phyloP scores from a whole-genome alignment of 1,140 invertebrate species.

The Drosophila repletoides region DNA sequence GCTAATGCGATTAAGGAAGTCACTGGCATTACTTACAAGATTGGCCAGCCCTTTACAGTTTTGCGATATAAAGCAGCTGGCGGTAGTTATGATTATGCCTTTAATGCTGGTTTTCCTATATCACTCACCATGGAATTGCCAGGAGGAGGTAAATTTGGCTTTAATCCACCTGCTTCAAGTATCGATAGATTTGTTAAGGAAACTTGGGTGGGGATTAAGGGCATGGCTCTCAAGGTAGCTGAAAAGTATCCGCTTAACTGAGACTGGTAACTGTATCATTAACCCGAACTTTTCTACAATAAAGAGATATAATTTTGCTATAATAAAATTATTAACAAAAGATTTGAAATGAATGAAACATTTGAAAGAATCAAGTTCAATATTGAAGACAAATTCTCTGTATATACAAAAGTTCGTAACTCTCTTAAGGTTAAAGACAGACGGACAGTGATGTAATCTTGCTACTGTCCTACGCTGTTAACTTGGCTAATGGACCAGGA shows the following conservation, averaged over 20 bases:
- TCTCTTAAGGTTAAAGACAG: too few relatives aligned
- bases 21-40: slow-evolving; percentile 83
- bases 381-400: too few relatives aligned
- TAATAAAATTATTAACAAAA: too few relatives aligned
- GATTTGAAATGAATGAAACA: too few relatives aligned
- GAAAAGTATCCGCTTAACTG: slow-evolving; percentile 59
- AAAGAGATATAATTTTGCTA: too few relatives aligned
- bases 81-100: slow-evolving; percentile 87
- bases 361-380: too few relatives aligned
- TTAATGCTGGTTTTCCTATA: slow-evolving; percentile 85
- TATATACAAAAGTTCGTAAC: too few relatives aligned
- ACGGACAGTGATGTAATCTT: too few relatives aligned
- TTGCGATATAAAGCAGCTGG: slow-evolving; percentile 84
- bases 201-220: slow-evolving; percentile 86
- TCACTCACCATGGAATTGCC: slow-evolving; percentile 88
- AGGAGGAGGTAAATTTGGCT: slow-evolving; percentile 85
- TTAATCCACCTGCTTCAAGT: slow-evolving; percentile 86
- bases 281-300: too few relatives aligned
- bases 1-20: slow-evolving; percentile 81
- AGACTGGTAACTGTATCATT: not conserved
- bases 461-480: too few relatives aligned
- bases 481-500: too few relatives aligned
- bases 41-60: slow-evolving; percentile 85
- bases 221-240: slow-evolving; percentile 64
- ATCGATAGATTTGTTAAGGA: slow-evolving; percentile 86